Percentiles rank a stretch among this genome's conserved stretches.
Conservation (phyloP, 2,113 vertebrate species). For the Okapia johnstoni region DNA sequence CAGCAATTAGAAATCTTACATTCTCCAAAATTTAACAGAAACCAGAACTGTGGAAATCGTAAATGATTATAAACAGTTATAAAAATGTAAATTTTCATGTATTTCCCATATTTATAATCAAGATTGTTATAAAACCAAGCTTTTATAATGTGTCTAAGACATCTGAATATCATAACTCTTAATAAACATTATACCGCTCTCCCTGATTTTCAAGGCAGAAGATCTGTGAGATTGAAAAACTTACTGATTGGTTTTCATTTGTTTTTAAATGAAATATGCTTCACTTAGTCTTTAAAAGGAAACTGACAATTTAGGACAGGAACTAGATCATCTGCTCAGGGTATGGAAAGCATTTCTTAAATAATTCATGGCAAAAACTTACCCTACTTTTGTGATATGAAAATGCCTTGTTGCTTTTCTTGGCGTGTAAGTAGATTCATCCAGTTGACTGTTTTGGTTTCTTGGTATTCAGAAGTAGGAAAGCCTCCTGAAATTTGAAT, state of each 20-base stretch:
- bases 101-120: background rate
- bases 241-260: background rate
- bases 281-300: slow-evolving; percentile 10
- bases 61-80: background rate
- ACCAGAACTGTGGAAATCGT: background rate
- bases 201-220: background rate
- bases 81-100: background rate
- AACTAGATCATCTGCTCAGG: slow-evolving; percentile 27
- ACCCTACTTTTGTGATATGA: slow-evolving; percentile 14
- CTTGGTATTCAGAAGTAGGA: slow-evolving; percentile 31
- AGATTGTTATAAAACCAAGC: background rate
- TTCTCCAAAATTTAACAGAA: background rate
- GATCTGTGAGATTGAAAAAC: background rate
- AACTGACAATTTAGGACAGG: slow-evolving; percentile 13
- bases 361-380: slow-evolving; percentile 39
- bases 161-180: background rate
- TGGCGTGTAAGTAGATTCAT: slow-evolving; percentile 33
- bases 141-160: background rate
- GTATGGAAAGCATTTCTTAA: slow-evolving; percentile 34
- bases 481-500: slow-evolving; percentile 53
- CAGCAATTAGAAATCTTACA: background rate
- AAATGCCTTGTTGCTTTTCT: slow-evolving; percentile 50
- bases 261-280: background rate
- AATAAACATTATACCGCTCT: background rate
- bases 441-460: slow-evolving; percentile 43